Percentiles rank a stretch among this genome's conserved stretches.
phyloP scores from a whole-genome alignment of 1,140 invertebrate genomes.

The Lordiphosa mommai region DNA sequence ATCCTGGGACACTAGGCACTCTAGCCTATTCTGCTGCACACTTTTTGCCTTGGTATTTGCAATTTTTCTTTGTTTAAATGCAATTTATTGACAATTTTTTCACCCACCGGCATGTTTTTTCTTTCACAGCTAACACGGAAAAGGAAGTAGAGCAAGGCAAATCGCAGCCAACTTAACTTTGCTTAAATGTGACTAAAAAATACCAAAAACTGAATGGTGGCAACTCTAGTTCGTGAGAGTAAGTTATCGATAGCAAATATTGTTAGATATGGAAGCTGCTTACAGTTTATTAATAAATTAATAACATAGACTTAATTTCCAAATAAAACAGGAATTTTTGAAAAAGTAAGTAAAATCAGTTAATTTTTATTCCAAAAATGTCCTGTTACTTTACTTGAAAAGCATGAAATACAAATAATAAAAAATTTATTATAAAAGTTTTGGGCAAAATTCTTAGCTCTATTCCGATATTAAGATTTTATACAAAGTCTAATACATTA shows the following conservation, averaged over 20 bases:
- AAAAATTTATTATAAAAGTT: too few species aligned
- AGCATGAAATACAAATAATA: too few species aligned
- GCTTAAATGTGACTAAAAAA: conserved; percentile 25
- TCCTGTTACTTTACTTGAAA: too few species aligned
- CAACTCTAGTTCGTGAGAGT: not conserved
- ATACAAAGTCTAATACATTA: too few species aligned
- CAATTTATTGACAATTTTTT: conserved; percentile 55
- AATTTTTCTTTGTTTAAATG: conserved; percentile 49
- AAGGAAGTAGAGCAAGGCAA: conserved; percentile 69
- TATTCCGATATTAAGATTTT: too few species aligned
- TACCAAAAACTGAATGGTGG: not conserved
- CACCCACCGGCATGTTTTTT: conserved; percentile 80
- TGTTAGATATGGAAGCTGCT: too few species aligned
- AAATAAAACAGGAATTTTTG: too few species aligned
- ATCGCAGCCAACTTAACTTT: conserved; percentile 69
- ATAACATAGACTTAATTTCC: too few species aligned
- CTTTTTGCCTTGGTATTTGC: conserved; percentile 15
- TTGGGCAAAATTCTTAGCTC: too few species aligned
- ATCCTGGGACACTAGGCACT: conserved; percentile 14
- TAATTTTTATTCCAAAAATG: too few species aligned
- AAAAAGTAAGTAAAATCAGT: too few species aligned
- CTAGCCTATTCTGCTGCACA: not conserved
- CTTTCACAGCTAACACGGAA: conserved; percentile 80
- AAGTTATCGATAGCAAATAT: not conserved
- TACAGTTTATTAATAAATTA: too few species aligned